phyloP scores from a whole-genome alignment of 2,888 invertebrate genomes.

The Timema podura region DNA sequence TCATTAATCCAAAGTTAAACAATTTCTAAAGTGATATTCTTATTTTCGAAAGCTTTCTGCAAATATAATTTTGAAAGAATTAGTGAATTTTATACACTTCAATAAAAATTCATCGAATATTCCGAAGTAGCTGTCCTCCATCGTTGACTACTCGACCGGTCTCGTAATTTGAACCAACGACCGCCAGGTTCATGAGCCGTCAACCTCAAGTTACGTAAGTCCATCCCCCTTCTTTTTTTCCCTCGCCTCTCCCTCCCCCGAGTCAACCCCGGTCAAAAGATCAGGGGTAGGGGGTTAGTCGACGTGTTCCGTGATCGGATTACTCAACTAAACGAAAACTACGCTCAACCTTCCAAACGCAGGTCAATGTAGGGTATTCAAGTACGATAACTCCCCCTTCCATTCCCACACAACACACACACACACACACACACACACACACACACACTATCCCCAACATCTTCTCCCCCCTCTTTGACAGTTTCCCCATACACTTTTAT shows the following conservation, averaged over 20 bases:
- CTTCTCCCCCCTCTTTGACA: background rate
- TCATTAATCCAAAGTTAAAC: too few relatives aligned
- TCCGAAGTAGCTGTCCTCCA: too few relatives aligned
- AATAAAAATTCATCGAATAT: too few relatives aligned
- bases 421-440: too few relatives aligned
- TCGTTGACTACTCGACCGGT: too few relatives aligned
- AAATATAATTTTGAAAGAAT: too few relatives aligned
- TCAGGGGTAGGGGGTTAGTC: background rate
- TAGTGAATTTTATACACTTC: too few relatives aligned
- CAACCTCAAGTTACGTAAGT: slow-evolving; percentile 8
- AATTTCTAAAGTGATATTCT: too few relatives aligned
- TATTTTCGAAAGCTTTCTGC: too few relatives aligned
- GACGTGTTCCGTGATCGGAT: slow-evolving; percentile 14
- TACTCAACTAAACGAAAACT: slow-evolving; percentile 15
- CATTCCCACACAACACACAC: background rate
- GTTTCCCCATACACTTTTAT: background rate
- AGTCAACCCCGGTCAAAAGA: background rate
- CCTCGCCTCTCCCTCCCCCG: background rate
- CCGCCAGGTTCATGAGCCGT: background rate
- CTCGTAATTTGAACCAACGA: too few relatives aligned
- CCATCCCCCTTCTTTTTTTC: background rate
- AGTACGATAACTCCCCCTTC: background rate
- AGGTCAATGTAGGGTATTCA: background rate
- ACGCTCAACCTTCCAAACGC: background rate
- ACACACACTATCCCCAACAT: too few relatives aligned